Conservation (phyloP, 1,140 invertebrate species). For the Teleopsis dalmanni region DNA sequence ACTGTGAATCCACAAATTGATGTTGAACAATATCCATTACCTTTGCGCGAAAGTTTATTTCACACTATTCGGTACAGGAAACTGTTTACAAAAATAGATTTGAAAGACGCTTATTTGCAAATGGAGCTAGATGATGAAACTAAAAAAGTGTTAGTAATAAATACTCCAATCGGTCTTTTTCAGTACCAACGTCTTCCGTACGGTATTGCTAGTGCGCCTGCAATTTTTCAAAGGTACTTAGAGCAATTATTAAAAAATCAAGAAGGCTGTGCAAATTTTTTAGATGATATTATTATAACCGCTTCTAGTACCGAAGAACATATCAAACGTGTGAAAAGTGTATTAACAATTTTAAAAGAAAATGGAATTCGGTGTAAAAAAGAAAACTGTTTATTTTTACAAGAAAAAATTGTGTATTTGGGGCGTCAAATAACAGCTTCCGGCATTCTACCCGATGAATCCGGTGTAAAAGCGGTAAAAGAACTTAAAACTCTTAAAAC, state of each 20-base stretch:
- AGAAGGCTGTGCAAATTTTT: slow-evolving; percentile 28
- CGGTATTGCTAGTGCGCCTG: neutral
- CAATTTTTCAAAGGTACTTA: slow-evolving; percentile 30
- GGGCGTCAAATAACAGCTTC: slow-evolving; percentile 23
- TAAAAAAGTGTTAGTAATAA: slow-evolving; percentile 2
- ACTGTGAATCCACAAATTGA: slow-evolving; percentile 26
- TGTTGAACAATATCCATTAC: slow-evolving; percentile 34
- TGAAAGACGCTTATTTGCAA: slow-evolving; percentile 8
- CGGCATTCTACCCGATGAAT: slow-evolving; percentile 17
- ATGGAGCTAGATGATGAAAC: slow-evolving; percentile 1
- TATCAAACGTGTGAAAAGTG: slow-evolving; percentile 21
- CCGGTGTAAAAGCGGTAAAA: slow-evolving; percentile 15
- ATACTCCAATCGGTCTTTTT: slow-evolving; percentile 1
- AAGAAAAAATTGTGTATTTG: slow-evolving; percentile 22
- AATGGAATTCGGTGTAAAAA: slow-evolving; percentile 15
- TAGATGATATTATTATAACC: slow-evolving; percentile 37
- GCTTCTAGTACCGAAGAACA: slow-evolving; percentile 20
- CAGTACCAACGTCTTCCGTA: slow-evolving; percentile 1
- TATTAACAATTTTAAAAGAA: slow-evolving; percentile 20
- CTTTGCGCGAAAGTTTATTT: slow-evolving; percentile 31
- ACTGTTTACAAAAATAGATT: slow-evolving; percentile 4
- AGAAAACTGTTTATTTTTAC: slow-evolving; percentile 17
- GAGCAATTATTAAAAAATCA: slow-evolving; percentile 28
- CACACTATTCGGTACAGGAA: slow-evolving; percentile 24
- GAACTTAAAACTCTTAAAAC: slow-evolving; percentile 20